Base-by-base conservation (phyloP, 2,797 vertebrate species). In the Danio kyathit region DNA sequence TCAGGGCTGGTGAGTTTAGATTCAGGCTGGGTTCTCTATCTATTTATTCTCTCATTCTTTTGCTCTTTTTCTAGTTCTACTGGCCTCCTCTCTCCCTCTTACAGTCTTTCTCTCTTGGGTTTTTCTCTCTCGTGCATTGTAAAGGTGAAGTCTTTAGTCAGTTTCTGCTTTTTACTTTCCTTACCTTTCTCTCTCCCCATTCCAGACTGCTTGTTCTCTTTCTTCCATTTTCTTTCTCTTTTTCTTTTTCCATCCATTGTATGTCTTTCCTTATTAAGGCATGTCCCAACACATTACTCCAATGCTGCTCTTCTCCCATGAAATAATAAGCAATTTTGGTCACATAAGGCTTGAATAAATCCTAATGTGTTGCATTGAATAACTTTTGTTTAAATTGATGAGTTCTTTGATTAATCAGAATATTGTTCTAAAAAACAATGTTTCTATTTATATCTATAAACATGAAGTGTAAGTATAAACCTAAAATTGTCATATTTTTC, bases 61-160 rank as follows among this genome's bases (percentile, higher is more conserved):
- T 74, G 74, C 38, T 60, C 10, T 65, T 60, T 76, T 40, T 6
- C 44, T 46, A 13, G 21, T 40, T 74, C 57, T 48, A 29, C 19
- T 67, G 56, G 43, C 44, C 21, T 61, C 46, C 19, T 74, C 44
- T 66, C 43, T 85, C 56, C 78, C 65, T 83, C 83, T 88, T 85
- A 86, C 87, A 88, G 87, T 65, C 16, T 69, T 56, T 21, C 54
- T 64, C 52, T 56, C 51, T 61, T 19, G 43, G 43, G 16, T 54
- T 29, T 71, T 66, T 63, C 67, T 63, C 63, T 73, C 65, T 73
- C 72, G 71, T 89, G 90, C 89, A 89, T 87, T 65, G 86, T 67
- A 88, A 83, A 87, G 84, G 88, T 75, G 88, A 90, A 91, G 90
- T 90, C 85, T 85, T 84, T 65, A 88, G 64, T 84, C 67, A 76